Evolutionary conservation across 1,140 invertebrate species (phyloP).

Genomic region (Panagrolaimus sp.): DNA sequence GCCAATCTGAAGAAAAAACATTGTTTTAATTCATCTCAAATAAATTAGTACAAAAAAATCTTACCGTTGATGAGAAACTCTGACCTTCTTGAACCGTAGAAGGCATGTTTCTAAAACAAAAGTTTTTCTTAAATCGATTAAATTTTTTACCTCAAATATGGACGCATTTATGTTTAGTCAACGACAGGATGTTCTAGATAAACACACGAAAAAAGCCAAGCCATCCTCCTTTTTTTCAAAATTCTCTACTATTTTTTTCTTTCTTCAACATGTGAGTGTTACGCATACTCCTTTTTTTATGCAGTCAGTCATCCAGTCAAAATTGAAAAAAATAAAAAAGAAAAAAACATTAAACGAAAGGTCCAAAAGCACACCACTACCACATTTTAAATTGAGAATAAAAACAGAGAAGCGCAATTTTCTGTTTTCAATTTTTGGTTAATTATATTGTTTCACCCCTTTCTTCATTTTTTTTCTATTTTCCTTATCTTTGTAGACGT

Average conservation of each 20-base stretch:
- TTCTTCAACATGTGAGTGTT: background rate
- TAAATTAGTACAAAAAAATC: conserved; percentile 10
- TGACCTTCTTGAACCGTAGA: conserved; percentile 12
- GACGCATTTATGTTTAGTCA: conserved; percentile 1
- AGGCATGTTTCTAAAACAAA: background rate
- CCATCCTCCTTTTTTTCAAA: no score
- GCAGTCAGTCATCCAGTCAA: background rate
- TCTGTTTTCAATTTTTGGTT: no score
- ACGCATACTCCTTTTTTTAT: background rate
- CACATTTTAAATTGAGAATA: background rate
- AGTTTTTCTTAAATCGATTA: background rate
- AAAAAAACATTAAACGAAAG: background rate
- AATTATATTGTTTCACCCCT: no score
- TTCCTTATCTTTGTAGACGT: no score
- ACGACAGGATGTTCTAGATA: background rate
- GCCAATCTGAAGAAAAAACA: conserved; percentile 69
- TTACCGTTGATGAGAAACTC: conserved; percentile 39
- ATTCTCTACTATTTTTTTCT: background rate
- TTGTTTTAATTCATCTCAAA: background rate
- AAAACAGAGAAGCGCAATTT: no score
- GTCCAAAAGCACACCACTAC: background rate
- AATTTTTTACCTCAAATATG: background rate
- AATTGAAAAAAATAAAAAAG: conserved; percentile 11
- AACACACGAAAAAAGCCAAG: background rate
- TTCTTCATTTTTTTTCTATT: no score